Base-by-base conservation (phyloP, 2,888 invertebrate genomes). In the Galerucella calmariensis region DNA sequence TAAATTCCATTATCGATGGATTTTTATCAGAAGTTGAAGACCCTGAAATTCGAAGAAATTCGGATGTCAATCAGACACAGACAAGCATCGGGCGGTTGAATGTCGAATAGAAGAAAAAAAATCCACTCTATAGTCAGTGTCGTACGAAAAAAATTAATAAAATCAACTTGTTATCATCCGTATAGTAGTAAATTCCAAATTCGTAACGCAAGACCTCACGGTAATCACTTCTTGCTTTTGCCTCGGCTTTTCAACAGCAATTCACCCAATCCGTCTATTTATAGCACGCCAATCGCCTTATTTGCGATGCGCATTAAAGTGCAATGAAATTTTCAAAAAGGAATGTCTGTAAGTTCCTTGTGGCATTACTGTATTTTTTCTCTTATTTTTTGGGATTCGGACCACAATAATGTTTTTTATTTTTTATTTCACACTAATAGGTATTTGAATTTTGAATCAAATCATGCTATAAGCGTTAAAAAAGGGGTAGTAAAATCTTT, bases 221-320 rank as follows among this genome's bases (percentile, higher is more conserved):
- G 20, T 72, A 72, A 72, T 72, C 72, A 59, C 59, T 59, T 72
- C 72, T 65, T 65, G 63, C 63, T 20, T 46, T 67, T 58, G 46
- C 70, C 58, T 59, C 12, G 59, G 71, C 71, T 65, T 72, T 72
- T 72, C 71, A 66, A n/a, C n/a, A n/a, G 59, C 71, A 35, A 66
- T 66, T 66, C 72, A 59, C 35, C 72, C 63, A 72, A 72, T 72
- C 72, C 66, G 72, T 72, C 72, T 72, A 72, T 72, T 72, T 72
- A 72, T 72, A 66, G 66, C 46, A 16, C 46, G 20, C 58, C 66
- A 71, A 71, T 71, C 71, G 66, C 71, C 66, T 71, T 65, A 71
- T 71, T 71, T 66, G 20, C 46, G 20, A 41, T 11, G 46, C 8
- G 35, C 63, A 65, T 46, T 11, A 46, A 65, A 8, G 63, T 65